Conservation (phyloP, 2,888 invertebrate genomes). For the Tetrapedia diversipes region DNA sequence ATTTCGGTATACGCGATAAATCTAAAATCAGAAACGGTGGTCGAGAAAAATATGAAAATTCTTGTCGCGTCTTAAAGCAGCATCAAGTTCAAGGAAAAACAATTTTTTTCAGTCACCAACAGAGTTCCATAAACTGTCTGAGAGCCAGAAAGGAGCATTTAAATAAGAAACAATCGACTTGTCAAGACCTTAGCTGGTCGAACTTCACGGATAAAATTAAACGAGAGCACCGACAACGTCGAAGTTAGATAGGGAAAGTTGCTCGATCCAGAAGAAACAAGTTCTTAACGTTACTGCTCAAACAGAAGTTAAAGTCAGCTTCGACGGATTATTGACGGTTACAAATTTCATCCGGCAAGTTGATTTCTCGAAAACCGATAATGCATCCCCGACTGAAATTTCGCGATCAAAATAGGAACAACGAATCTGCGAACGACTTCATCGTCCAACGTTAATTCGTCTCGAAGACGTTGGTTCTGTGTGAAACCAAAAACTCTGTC, state of each 20-base stretch:
- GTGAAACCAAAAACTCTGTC: no score
- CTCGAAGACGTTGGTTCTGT: no score
- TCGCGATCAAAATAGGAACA: no score
- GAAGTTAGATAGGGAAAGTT: conserved; percentile 12
- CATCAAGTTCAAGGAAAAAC: no score
- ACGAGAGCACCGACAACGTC: neutral
- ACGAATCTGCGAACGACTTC: no score
- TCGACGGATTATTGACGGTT: neutral
- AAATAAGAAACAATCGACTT: neutral
- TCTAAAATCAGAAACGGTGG: neutral
- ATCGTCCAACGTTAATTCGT: no score
- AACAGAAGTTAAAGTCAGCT: neutral
- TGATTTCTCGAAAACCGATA: neutral
- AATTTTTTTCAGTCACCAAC: no score
- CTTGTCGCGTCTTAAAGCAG: no score
- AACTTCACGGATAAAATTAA: neutral
- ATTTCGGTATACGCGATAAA: neutral
- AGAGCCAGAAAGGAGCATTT: no score
- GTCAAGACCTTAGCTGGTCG: neutral
- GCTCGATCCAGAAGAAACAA: neutral
- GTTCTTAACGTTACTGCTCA: neutral
- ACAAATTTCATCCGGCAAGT: neutral
- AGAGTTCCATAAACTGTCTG: no score
- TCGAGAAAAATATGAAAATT: no score
- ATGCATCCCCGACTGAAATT: no score